These are phyloP conservation scores for Leucophenga maculata DNA, from an alignment of 2,888 invertebrate species.

Conservation along the genomic window DNA sequence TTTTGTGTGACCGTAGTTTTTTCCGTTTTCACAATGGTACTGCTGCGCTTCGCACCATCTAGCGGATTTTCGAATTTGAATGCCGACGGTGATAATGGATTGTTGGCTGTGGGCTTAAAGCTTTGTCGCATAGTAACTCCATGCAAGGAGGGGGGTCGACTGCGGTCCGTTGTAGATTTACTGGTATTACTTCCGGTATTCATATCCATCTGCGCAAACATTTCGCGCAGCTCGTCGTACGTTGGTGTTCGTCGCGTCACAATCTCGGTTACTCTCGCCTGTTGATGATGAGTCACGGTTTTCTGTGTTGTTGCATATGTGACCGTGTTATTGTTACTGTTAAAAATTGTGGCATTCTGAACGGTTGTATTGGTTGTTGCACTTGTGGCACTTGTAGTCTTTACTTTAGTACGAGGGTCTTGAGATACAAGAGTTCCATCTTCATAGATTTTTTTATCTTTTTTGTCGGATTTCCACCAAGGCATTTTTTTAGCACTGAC, in stretches of 20 bases:
- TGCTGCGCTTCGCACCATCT: slow-evolving; percentile 42
- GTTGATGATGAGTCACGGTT: slow-evolving; percentile 65
- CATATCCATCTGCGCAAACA: slow-evolving; percentile 51
- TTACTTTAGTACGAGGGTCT: slow-evolving; percentile 62
- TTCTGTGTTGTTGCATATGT: slow-evolving; percentile 58
- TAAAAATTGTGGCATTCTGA: slow-evolving; percentile 61
- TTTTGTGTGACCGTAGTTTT: slow-evolving; percentile 61
- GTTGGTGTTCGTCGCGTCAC: slow-evolving; percentile 60
- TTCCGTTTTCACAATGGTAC: slow-evolving; percentile 54
- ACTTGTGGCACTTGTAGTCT: slow-evolving; percentile 62
- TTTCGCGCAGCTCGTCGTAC: slow-evolving; percentile 55
- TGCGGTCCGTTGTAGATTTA: slow-evolving; percentile 31
- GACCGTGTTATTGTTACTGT: slow-evolving; percentile 58
- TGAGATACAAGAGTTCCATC: slow-evolving; percentile 51
- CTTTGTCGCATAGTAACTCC: slow-evolving; percentile 45
- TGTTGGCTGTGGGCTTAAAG: slow-evolving; percentile 44
- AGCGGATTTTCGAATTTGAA: not conserved
- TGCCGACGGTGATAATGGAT: slow-evolving; percentile 17
- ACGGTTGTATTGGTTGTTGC: slow-evolving; percentile 62
- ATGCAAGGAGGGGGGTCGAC: slow-evolving; percentile 42
- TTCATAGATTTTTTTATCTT: slow-evolving; percentile 4
- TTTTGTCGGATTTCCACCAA: not conserved
- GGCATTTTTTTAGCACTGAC: not conserved
- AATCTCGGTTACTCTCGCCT: slow-evolving; percentile 60
- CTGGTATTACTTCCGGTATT: slow-evolving; percentile 37